phyloP scores from a whole-genome alignment of 2,888 invertebrate species.

The Strigamia crassipes region DNA sequence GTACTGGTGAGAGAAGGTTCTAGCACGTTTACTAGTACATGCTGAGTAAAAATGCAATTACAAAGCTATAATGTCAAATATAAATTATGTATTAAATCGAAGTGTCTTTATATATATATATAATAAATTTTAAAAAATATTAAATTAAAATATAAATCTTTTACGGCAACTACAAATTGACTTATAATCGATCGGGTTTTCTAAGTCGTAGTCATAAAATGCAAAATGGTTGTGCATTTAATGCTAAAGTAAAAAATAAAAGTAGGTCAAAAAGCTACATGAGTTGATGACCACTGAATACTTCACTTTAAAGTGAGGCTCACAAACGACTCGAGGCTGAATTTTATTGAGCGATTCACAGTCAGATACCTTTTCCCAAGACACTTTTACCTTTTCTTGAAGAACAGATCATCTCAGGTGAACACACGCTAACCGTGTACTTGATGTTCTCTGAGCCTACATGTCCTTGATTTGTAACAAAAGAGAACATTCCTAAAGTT shows the following conservation, averaged over 20 bases:
- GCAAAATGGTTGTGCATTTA: neutral
- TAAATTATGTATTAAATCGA: neutral
- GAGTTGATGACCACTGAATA: constrained; percentile 38
- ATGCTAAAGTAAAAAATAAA: neutral
- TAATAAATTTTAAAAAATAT: neutral
- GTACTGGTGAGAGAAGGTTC: neutral
- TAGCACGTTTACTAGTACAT: neutral
- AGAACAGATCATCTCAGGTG: constrained; percentile 37
- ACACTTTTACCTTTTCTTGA: constrained; percentile 32
- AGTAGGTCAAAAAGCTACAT: neutral
- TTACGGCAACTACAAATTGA: neutral
- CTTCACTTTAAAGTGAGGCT: constrained; percentile 31
- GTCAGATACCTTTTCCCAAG: constrained; percentile 37
- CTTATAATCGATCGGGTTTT: neutral
- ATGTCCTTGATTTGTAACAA: neutral
- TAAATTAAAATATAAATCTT: neutral
- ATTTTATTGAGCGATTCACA: constrained; percentile 40
- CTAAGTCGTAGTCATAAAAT: neutral
- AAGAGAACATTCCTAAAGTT: neutral
- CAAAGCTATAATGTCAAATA: neutral
- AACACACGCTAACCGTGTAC: constrained; percentile 21
- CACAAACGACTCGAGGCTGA: constrained; percentile 37
- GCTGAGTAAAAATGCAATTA: neutral
- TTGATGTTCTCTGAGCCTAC: constrained; percentile 1
- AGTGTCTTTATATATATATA: neutral